Conservation (phyloP, 2,113 vertebrate species). For the Grammomys dolichurus region DNA sequence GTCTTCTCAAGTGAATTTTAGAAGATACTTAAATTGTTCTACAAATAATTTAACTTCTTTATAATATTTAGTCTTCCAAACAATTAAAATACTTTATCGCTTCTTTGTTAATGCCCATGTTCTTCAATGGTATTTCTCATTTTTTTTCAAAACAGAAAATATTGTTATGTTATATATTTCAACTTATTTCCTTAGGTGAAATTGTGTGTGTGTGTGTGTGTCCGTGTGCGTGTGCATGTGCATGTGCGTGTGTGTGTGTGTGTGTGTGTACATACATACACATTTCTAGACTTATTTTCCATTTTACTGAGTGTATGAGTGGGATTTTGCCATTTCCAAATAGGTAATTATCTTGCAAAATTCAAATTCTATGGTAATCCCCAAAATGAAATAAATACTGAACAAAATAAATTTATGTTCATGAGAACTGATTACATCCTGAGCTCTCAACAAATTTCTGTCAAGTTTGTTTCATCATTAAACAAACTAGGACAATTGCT, state of each 20-base stretch:
- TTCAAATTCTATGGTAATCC: slow-evolving; percentile 42
- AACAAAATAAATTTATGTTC: slow-evolving; percentile 4
- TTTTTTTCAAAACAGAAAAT: not conserved
- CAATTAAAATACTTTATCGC: not conserved
- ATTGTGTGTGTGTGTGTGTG: not conserved
- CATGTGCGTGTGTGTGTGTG: not conserved
- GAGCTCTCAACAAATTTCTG: slow-evolving; percentile 46
- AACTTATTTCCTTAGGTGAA: not conserved
- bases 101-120: not conserved
- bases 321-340: not conserved
- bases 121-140: not conserved
- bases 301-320: not conserved
- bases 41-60: not conserved
- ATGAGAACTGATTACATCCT: slow-evolving; percentile 46
- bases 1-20: slow-evolving; percentile 24
- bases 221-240: not conserved
- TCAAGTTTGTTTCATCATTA: slow-evolving; percentile 42
- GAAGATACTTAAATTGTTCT: not conserved
- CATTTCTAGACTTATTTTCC: not conserved
- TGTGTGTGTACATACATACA: not conserved
- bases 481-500: slow-evolving; percentile 42
- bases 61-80: slow-evolving; percentile 18
- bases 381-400: slow-evolving; percentile 46
- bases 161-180: not conserved
- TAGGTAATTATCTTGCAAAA: slow-evolving; percentile 42